Conservation (phyloP, 2,888 invertebrate genomes). For the Mycalesis mineus region DNA sequence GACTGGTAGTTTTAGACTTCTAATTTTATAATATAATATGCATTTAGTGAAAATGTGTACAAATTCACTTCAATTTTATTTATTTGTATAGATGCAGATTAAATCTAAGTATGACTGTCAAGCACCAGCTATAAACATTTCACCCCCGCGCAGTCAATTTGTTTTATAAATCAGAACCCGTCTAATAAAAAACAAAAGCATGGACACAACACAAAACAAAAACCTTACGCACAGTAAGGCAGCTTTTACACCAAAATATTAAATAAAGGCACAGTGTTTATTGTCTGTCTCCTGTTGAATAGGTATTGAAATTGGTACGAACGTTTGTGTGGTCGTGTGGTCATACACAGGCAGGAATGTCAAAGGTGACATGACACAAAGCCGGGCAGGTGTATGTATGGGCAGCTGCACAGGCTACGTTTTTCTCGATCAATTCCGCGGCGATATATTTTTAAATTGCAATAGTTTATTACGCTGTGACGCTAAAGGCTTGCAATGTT, state of each 20-base stretch:
- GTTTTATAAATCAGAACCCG: background rate
- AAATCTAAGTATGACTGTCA: too few relatives aligned
- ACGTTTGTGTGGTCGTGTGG: conserved; percentile 18
- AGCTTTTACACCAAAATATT: conserved; percentile 15
- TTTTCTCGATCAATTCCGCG: conserved; percentile 25
- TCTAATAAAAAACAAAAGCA: background rate
- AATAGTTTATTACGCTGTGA: conserved; percentile 16
- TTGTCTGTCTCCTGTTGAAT: background rate
- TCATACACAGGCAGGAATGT: conserved; percentile 46
- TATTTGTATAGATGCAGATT: too few relatives aligned
- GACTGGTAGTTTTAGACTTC: too few relatives aligned
- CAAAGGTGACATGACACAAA: conserved; percentile 56
- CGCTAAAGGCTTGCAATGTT: conserved; percentile 6
- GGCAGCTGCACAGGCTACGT: conserved; percentile 45
- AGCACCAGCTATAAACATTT: too few relatives aligned
- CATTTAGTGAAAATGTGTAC: too few relatives aligned
- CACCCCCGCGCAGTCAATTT: too few relatives aligned
- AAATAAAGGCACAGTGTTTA: background rate
- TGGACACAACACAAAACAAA: background rate
- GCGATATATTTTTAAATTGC: conserved; percentile 21
- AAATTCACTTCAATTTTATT: too few relatives aligned
- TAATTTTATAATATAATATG: too few relatives aligned
- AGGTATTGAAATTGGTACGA: conserved; percentile 3
- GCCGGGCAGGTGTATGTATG: conserved; percentile 51
- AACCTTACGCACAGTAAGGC: background rate